A percentile compares a stretch with the other conserved stretches of the same genome.
These are phyloP conservation scores for Chrysemys picta DNA, from an alignment of 2,113 vertebrate species.

Conservation along the genomic window DNA sequence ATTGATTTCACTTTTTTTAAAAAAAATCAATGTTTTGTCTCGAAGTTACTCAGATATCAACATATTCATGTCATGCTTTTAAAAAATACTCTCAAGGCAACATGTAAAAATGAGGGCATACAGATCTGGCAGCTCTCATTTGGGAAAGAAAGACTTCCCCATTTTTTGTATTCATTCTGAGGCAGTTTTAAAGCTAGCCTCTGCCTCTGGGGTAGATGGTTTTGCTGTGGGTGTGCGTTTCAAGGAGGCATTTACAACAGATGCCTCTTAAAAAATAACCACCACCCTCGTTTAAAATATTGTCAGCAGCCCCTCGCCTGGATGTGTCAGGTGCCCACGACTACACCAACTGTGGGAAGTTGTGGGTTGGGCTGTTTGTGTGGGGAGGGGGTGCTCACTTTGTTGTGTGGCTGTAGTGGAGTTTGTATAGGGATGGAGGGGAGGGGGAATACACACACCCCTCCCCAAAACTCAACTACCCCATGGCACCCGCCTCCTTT, in stretches of 20 bases:
- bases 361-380: background rate
- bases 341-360: background rate
- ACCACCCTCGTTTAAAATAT: background rate
- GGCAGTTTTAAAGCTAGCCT: slow-evolving; percentile 23
- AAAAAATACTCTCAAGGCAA: background rate
- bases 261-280: background rate
- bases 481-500: slow-evolving; percentile 17
- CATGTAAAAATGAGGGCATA: background rate
- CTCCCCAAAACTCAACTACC: background rate
- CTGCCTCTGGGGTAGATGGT: slow-evolving; percentile 2
- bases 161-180: background rate
- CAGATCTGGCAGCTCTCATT: background rate
- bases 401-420: background rate
- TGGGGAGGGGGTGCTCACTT: background rate
- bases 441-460: background rate
- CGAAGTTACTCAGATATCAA: background rate
- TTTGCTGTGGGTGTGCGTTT: background rate
- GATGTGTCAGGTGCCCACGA: background rate
- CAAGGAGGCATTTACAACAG: background rate
- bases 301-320: background rate
- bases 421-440: background rate
- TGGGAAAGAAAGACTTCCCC: background rate
- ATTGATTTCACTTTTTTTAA: background rate
- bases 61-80: background rate
- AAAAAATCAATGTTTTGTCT: background rate